A percentile compares a stretch with the other conserved stretches of the same genome.
Conservation (phyloP, 2,888 invertebrate genomes). For the Nephrotoma flavescens region DNA sequence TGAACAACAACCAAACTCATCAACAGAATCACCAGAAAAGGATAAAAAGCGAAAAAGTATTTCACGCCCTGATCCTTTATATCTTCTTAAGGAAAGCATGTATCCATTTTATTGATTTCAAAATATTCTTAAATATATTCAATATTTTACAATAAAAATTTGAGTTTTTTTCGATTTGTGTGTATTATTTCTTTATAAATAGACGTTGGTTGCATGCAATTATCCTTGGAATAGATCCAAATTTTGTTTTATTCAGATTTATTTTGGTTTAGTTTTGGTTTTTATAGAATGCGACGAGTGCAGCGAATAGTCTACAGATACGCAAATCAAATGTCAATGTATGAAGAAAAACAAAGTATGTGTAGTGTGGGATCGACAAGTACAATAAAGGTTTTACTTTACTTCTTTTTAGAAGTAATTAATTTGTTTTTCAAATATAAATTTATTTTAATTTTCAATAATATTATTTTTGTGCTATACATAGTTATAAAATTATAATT, state of each 20-base stretch:
- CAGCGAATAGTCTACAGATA: not conserved
- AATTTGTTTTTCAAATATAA: not conserved
- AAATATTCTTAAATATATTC: not conserved
- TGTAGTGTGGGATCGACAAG: not conserved
- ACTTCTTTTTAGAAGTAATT: not conserved
- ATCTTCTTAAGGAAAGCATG: constrained; percentile 3
- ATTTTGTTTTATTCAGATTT: not conserved
- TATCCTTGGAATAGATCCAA: not conserved
- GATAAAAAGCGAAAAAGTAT: not conserved
- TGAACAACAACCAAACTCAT: not conserved
- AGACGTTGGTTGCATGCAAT: not conserved
- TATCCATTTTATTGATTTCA: constrained; percentile 3
- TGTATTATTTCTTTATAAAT: not conserved
- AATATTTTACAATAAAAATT: not conserved
- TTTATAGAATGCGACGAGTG: not conserved
- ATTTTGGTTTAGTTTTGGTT: not conserved
- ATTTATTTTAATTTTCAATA: not conserved
- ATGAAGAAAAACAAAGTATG: not conserved
- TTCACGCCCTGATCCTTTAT: not conserved
- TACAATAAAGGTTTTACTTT: not conserved
- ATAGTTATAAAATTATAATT: not conserved
- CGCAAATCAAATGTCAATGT: not conserved
- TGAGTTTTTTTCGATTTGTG: not conserved
- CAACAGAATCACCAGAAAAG: not conserved
- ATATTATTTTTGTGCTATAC: not conserved